Evolutionary conservation across 2,888 invertebrate genomes (phyloP).

Genomic region (Osmoderma eremita): DNA sequence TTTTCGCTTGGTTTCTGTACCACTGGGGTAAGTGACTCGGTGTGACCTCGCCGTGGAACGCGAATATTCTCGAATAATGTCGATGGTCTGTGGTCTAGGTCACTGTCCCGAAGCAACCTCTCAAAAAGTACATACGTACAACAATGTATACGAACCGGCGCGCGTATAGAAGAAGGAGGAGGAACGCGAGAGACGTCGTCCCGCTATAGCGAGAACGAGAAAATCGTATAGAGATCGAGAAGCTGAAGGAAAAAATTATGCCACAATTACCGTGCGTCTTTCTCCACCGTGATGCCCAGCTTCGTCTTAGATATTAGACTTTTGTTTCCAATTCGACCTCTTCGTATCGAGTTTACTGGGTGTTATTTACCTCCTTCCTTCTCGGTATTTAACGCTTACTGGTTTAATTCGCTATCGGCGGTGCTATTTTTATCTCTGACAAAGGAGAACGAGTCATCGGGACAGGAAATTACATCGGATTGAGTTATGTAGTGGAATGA

Average conservation of each 20-base stretch:
- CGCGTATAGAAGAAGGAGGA: slow-evolving; percentile 8
- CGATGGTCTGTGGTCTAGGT: slow-evolving; percentile 56
- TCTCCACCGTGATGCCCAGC: too few relatives aligned
- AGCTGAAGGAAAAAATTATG: slow-evolving; percentile 13
- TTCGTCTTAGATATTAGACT: too few relatives aligned
- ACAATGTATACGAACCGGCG: slow-evolving; percentile 21
- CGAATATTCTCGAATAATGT: slow-evolving; percentile 54
- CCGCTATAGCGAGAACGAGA: slow-evolving; percentile 1
- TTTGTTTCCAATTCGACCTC: too few relatives aligned
- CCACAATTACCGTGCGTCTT: slow-evolving; percentile 13
- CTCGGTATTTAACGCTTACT: slow-evolving; percentile 31
- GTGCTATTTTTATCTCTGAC: slow-evolving; percentile 49
- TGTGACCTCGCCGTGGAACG: slow-evolving; percentile 66
- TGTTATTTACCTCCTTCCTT: slow-evolving; percentile 24
- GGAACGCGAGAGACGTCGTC: slow-evolving; percentile 26
- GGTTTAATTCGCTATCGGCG: slow-evolving; percentile 47
- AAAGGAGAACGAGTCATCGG: slow-evolving; percentile 52
- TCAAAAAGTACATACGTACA: slow-evolving; percentile 45
- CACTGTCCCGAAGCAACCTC: slow-evolving; percentile 63
- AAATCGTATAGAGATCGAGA: slow-evolving; percentile 7
- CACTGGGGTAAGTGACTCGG: slow-evolving; percentile 74
- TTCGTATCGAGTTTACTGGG: slow-evolving; percentile 1
- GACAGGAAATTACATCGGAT: slow-evolving; percentile 47
- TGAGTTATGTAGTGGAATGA: slow-evolving; percentile 20
- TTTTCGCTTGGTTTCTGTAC: slow-evolving; percentile 61